Base-by-base conservation (phyloP, 2,888 invertebrate species). In the Philereme transversata region DNA sequence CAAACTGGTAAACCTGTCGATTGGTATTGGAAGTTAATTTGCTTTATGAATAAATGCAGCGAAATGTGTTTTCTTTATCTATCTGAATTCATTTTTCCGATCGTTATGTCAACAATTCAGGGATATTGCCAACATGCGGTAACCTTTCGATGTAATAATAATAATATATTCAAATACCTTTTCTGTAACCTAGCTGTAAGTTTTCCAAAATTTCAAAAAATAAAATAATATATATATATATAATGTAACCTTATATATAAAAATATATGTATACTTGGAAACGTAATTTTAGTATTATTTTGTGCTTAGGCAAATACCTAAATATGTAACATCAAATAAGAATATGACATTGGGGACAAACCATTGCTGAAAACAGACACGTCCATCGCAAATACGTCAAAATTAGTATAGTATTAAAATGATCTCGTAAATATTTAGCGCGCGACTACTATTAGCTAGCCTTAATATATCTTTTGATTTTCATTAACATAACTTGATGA, bases 1-100 rank as follows among this genome's bases (percentile, higher is more conserved):
- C 51, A 60, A 57, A 51, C 48, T 43, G 50, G 57, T 61, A 44
- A 45, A 45, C 35, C 50, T 46, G 43, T 45, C 46, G 22, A 59
- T 34, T 44, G 62, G n/a, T 59, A 60, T 52, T 52, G 59, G 56
- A 58, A 56, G 55, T 46, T 64, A 43, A 60, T 55, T 64, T 57
- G 51, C 51, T 57, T 56, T 53, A 51, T 40, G 44, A 47, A 58
- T 54, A 45, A 50, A 57, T 41, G 41, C 35, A 60, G 10, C 11
- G 43, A 35, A 57, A 38, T 38, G 11, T 55, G 33, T 40, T 51
- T 47, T 10, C 9, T 11, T 34, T 34, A 10, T 22, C 4, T 10
- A 1, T 36, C 5, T 48, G 48, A 36, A 38, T 38, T 38, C 5
- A 36, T 36, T 36, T 36, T 36, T 36, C 6, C 6, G 6, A 36